Evolutionary conservation across 2,113 vertebrate genomes (phyloP).

Genomic region (Elephantulus edwardii): DNA sequence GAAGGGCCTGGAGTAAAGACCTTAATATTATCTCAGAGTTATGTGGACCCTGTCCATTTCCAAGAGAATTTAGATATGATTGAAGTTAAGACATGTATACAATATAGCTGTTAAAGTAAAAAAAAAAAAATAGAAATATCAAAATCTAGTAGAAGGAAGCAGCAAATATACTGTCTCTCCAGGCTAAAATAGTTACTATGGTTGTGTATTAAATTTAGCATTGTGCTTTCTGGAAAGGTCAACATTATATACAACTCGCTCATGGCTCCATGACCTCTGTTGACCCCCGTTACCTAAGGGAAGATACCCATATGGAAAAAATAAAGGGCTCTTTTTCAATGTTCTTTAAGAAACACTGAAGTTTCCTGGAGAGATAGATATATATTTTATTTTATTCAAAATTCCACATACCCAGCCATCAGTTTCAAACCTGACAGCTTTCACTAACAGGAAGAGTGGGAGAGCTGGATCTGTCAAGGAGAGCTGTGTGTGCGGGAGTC

Average conservation of each 20-base stretch:
- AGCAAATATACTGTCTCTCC: conserved; percentile 34
- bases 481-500: neutral
- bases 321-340: conserved; percentile 33
- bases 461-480: conserved; percentile 36
- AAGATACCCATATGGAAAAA: conserved; percentile 42
- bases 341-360: conserved; percentile 16
- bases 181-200: conserved; percentile 53
- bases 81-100: conserved; percentile 31
- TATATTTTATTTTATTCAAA: conserved; percentile 35
- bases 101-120: conserved; percentile 36
- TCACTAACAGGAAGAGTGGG: conserved; percentile 51
- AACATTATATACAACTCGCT: conserved; percentile 47
- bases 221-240: conserved; percentile 64
- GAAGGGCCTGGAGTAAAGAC: neutral
- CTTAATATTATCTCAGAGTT: conserved; percentile 39
- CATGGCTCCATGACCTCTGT: conserved; percentile 55
- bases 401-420: conserved; percentile 46
- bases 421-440: conserved; percentile 65
- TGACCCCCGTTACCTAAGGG: conserved; percentile 30
- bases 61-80: conserved; percentile 1
- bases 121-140: conserved; percentile 4
- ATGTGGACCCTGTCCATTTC: neutral
- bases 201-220: conserved; percentile 65
- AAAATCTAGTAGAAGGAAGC: neutral
- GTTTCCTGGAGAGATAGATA: conserved; percentile 28